These are phyloP conservation scores for Schizaphis graminum DNA, from an alignment of 2,888 invertebrate species.

Conservation along the genomic window DNA sequence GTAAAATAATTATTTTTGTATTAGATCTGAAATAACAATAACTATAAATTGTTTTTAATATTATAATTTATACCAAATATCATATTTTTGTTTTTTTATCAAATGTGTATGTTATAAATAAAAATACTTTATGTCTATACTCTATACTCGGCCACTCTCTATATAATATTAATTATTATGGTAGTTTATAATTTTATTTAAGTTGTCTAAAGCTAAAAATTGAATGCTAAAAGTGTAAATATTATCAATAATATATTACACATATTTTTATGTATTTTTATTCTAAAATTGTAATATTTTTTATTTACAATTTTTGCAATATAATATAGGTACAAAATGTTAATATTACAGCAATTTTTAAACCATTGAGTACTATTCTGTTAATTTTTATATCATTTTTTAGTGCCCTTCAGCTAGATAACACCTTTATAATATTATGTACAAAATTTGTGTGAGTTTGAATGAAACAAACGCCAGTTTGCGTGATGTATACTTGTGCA, in stretches of 20 bases:
- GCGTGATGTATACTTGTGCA: conserved; percentile 34
- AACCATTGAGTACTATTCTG: not conserved
- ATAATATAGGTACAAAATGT: not conserved
- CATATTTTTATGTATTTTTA: too few relatives aligned
- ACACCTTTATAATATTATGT: conserved; percentile 26
- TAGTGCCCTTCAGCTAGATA: conserved; percentile 29
- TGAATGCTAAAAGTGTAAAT: not conserved
- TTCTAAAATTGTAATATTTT: not conserved
- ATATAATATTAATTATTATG: not conserved
- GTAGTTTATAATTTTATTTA: not conserved
- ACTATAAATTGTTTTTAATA: not conserved
- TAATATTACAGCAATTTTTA: not conserved
- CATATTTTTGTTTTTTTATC: not conserved
- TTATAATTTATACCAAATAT: not conserved
- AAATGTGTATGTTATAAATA: not conserved
- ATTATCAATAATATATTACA: not conserved
- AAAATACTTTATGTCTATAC: not conserved
- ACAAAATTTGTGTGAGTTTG: not conserved
- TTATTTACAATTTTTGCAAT: not conserved
- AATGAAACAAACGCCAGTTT: conserved; percentile 33
- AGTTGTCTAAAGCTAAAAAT: not conserved
- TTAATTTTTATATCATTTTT: not conserved
- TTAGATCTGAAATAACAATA: not conserved
- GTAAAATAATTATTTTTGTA: not conserved
- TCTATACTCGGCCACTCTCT: too few relatives aligned